phyloP scores from a whole-genome alignment of 2,888 invertebrate species.

The Cylindroiulus punctatus region DNA sequence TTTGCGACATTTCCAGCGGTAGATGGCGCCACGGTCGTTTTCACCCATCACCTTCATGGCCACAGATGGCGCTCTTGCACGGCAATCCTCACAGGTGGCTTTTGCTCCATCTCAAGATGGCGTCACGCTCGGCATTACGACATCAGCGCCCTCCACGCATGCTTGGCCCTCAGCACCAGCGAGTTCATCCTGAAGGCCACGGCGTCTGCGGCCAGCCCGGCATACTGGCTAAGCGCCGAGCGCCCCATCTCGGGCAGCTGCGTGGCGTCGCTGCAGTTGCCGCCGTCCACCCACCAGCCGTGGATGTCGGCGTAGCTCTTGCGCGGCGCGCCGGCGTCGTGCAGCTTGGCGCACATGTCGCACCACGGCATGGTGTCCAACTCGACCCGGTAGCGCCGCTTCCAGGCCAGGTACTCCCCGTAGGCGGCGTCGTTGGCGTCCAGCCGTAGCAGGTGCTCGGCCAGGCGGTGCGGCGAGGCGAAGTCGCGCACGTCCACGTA shows the following conservation, averaged over 20 bases:
- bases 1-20: no score
- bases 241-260: constrained; percentile 13
- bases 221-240: not conserved
- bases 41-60: no score
- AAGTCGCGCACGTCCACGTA: constrained; percentile 50
- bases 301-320: constrained; percentile 53
- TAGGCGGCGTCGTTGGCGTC: constrained; percentile 50
- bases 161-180: not conserved
- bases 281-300: constrained; percentile 54
- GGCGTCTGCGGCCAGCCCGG: not conserved
- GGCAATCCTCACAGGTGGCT: no score
- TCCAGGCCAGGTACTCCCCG: constrained; percentile 52
- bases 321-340: not conserved
- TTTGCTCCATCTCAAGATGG: no score
- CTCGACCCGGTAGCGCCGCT: not conserved
- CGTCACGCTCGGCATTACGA: no score
- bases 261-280: constrained; percentile 14
- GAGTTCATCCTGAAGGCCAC: not conserved
- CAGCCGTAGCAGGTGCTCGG: constrained; percentile 45
- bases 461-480: constrained; percentile 47
- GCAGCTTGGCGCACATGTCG: constrained; percentile 52
- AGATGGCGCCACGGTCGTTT: no score
- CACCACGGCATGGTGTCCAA: not conserved
- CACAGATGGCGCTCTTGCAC: no score
- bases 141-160: not conserved